A percentile compares a stretch with the other conserved stretches of the same genome.
phyloP scores from a whole-genome alignment of 2,113 vertebrate species.

The Ondatra zibethicus region DNA sequence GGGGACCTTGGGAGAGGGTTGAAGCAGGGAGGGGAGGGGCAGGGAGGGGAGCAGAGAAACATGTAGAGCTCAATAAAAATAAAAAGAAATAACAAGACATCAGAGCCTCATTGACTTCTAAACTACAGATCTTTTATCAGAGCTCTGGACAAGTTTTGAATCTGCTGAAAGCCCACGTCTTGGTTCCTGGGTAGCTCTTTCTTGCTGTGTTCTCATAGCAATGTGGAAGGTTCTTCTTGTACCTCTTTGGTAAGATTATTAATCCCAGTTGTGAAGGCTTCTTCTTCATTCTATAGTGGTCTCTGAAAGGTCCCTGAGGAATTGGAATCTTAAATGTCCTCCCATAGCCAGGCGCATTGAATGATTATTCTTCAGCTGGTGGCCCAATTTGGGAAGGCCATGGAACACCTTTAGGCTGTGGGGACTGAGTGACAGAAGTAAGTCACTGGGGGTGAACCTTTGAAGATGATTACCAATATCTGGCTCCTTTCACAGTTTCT shows the following conservation, averaged over 20 bases:
- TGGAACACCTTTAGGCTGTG: not conserved
- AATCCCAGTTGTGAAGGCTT: not conserved
- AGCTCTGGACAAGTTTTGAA: not conserved
- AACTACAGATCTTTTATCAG: not conserved
- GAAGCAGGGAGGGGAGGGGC: no score
- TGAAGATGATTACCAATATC: not conserved
- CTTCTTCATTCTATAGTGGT: no score
- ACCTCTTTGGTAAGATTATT: not conserved
- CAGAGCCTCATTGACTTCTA: not conserved
- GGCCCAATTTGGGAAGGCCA: not conserved
- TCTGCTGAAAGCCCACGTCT: not conserved
- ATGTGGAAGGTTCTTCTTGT: not conserved
- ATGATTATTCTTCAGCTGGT: not conserved
- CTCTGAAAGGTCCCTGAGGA: not conserved
- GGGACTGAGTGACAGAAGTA: not conserved
- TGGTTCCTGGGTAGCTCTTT: not conserved
- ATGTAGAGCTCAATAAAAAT: no score
- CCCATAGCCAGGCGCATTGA: not conserved
- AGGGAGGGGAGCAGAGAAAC: no score
- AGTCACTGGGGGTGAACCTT: not conserved
- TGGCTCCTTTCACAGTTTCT: not conserved
- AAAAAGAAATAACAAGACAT: not conserved
- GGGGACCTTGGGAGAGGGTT: no score
- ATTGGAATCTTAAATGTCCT: not conserved
- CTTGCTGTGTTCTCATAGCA: not conserved